Conservation (phyloP, 2,797 vertebrate species). For the Okamejei kenojei region DNA sequence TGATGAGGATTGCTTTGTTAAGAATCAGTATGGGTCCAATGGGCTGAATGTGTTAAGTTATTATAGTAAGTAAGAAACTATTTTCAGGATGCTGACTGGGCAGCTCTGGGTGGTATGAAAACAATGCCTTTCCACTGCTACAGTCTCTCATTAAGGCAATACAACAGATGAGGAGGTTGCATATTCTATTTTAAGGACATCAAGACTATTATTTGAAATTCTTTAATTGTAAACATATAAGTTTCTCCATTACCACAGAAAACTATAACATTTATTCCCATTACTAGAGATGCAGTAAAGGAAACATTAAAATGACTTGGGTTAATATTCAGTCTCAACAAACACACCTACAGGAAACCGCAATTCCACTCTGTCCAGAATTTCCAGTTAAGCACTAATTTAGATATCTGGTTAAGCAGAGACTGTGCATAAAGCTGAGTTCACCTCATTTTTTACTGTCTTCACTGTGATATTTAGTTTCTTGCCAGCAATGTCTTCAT, state of each 20-base stretch:
- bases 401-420: conserved; percentile 20
- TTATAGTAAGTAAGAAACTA: background rate
- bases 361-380: background rate
- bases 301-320: background rate
- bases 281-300: conserved; percentile 24
- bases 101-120: background rate
- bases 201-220: background rate
- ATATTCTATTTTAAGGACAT: background rate
- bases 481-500: background rate
- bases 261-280: background rate
- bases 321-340: conserved; percentile 3
- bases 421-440: background rate
- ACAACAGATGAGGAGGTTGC: background rate
- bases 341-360: conserved; percentile 18
- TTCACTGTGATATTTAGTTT: background rate
- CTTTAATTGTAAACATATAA: background rate
- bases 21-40: no score
- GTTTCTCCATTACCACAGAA: background rate
- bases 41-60: no score
- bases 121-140: background rate
- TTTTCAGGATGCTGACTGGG: background rate
- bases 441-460: background rate
- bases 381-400: background rate
- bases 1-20: no score
- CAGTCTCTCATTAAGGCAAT: background rate